A percentile compares a stretch with the other conserved stretches of the same genome.
Evolutionary conservation across 2,888 invertebrate species (phyloP).

Genomic region (Oscheius sp.): DNA sequence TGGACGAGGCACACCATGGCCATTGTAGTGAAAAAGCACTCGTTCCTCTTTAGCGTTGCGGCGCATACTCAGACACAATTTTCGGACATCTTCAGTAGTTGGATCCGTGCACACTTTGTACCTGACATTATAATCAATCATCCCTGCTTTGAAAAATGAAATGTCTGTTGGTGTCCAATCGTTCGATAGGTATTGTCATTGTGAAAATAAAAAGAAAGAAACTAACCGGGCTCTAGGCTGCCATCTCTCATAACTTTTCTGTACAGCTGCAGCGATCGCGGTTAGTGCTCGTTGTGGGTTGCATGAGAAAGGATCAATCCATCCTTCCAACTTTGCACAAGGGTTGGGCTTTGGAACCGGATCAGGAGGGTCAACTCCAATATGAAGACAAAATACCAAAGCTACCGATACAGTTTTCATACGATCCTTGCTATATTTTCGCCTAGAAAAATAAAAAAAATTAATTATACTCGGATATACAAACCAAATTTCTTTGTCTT

Average conservation of each 20-base stretch:
- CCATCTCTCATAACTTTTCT: slow-evolving; percentile 97
- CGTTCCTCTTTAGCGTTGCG: slow-evolving; percentile 89
- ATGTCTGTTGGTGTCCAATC: too few relatives aligned
- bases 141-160: too few relatives aligned
- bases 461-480: background rate
- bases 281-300: slow-evolving; percentile 84
- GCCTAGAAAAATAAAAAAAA: slow-evolving; percentile 31
- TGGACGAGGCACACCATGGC: slow-evolving; percentile 97
- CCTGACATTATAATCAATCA: slow-evolving; percentile 74
- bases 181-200: too few relatives aligned
- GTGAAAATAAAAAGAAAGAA: background rate
- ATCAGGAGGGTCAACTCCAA: slow-evolving; percentile 99
- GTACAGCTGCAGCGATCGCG: slow-evolving; percentile 88
- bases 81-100: slow-evolving; percentile 96
- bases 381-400: slow-evolving; percentile 93
- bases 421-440: slow-evolving; percentile 76
- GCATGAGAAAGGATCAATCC: slow-evolving; percentile 89
- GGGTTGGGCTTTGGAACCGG: slow-evolving; percentile 89
- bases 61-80: slow-evolving; percentile 90
- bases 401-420: slow-evolving; percentile 99
- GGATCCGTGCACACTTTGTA: slow-evolving; percentile 98
- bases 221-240: slow-evolving; percentile 86
- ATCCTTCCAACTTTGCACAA: slow-evolving; percentile 88
- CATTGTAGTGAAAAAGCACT: slow-evolving; percentile 96
- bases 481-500: slow-evolving; percentile 45